Evolutionary conservation across 1,140 invertebrate genomes (phyloP).

Genomic region (Magallana gigas): DNA sequence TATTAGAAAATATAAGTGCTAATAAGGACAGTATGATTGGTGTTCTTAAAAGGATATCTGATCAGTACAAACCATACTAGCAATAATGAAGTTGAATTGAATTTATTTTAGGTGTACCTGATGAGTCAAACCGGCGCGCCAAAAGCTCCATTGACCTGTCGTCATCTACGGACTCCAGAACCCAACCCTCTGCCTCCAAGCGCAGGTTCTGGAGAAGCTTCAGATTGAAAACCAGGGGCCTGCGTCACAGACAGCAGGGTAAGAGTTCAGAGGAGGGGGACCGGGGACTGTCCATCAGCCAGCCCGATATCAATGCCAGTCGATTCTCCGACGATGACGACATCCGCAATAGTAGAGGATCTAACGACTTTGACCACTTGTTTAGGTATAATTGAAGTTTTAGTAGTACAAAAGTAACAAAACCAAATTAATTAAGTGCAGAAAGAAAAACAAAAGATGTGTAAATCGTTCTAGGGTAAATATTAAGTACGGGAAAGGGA

Average conservation of each 20-base stretch:
- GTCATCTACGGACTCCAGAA: background rate
- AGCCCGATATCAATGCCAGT: slow-evolving; percentile 49
- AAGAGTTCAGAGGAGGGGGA: slow-evolving; percentile 17
- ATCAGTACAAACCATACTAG: no score
- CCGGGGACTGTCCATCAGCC: slow-evolving; percentile 48
- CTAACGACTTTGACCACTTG: slow-evolving; percentile 22
- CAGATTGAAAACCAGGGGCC: slow-evolving; percentile 46
- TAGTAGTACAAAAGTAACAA: no score
- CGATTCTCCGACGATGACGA: background rate
- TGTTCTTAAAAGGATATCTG: no score
- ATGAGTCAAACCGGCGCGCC: slow-evolving; percentile 25
- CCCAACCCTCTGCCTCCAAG: slow-evolving; percentile 40
- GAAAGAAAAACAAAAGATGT: no score
- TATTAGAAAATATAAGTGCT: no score
- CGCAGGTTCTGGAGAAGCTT: slow-evolving; percentile 53
- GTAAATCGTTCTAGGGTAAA: no score
- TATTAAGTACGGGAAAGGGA: no score
- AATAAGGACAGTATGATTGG: no score
- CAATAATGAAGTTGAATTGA: no score
- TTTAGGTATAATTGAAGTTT: background rate
- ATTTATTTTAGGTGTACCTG: slow-evolving; percentile 25
- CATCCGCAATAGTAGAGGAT: background rate
- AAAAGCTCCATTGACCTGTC: slow-evolving; percentile 49
- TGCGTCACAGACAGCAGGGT: slow-evolving; percentile 30
- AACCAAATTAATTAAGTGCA: no score